phyloP scores from a whole-genome alignment of 2,888 invertebrate genomes.

The Bimastos eiseni region DNA sequence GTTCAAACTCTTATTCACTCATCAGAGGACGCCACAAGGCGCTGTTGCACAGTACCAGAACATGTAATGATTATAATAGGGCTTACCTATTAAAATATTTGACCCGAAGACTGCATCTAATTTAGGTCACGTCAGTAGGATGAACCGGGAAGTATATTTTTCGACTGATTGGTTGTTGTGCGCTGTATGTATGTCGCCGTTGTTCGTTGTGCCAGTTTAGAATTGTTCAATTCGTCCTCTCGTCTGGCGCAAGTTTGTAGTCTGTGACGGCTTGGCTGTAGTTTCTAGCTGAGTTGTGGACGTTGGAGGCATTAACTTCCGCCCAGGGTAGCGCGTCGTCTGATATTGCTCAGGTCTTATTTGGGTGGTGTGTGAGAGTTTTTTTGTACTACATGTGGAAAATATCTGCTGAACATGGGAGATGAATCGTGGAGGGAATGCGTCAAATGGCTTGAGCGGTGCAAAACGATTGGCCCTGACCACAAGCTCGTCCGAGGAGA shows the following conservation, averaged over 20 bases:
- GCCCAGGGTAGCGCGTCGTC: neutral
- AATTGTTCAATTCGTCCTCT: neutral
- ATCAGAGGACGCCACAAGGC: no score
- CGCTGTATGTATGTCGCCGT: neutral
- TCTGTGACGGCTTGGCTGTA: neutral
- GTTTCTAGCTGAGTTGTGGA: neutral
- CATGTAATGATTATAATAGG: no score
- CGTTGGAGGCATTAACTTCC: neutral
- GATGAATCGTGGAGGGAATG: conserved; percentile 21
- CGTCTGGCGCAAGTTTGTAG: neutral
- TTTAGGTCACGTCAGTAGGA: neutral
- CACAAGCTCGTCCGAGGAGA: neutral
- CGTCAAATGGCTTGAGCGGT: neutral
- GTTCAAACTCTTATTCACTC: no score
- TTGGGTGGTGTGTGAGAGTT: neutral
- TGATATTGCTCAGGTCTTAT: neutral
- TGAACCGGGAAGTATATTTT: neutral
- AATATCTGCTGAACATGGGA: neutral
- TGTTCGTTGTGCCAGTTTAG: neutral
- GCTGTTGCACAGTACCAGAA: no score
- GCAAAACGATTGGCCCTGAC: neutral
- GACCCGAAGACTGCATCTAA: no score
- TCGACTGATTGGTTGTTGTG: neutral
- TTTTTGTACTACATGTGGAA: neutral
- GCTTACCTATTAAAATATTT: no score